Percentiles rank a stretch among this genome's conserved stretches.
These are phyloP conservation scores for Drosophila kepulauana DNA, from an alignment of 1,140 invertebrate genomes.

Conservation along the genomic window DNA sequence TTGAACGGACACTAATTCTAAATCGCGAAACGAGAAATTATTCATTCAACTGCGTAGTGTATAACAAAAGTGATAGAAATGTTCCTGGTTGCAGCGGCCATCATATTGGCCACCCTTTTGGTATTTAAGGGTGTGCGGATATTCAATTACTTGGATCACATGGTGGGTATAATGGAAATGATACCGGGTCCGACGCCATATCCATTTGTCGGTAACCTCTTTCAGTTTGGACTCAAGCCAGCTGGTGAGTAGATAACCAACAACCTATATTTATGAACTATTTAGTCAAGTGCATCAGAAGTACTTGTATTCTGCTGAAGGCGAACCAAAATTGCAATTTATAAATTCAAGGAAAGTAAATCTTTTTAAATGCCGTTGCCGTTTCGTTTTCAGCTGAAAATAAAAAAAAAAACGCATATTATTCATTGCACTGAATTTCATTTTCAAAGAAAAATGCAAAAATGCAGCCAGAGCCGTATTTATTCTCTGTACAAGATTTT, in stretches of 20 bases:
- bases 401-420: not conserved
- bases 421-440: slow-evolving; percentile 5
- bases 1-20: slow-evolving; percentile 27
- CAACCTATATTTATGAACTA: slow-evolving; percentile 75
- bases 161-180: slow-evolving; percentile 83
- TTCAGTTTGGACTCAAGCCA: slow-evolving; percentile 80
- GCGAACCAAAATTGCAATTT: slow-evolving; percentile 8
- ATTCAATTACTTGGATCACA: slow-evolving; percentile 79
- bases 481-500: slow-evolving; percentile 44
- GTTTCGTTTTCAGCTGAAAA: slow-evolving; percentile 22
- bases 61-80: slow-evolving; percentile 7
- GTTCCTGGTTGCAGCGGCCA: slow-evolving; percentile 70
- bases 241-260: slow-evolving; percentile 60
- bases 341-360: slow-evolving; percentile 4
- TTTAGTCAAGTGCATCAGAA: not conserved
- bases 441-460: slow-evolving; percentile 15
- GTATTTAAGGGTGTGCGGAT: slow-evolving; percentile 76
- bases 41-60: not conserved
- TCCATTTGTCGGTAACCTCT: slow-evolving; percentile 79
- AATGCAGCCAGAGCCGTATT: slow-evolving; percentile 13
- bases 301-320: not conserved
- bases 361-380: slow-evolving; percentile 18
- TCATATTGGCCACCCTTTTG: slow-evolving; percentile 68
- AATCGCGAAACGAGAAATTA: not conserved
- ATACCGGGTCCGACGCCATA: slow-evolving; percentile 80